Evolutionary conservation across 1,140 invertebrate genomes (phyloP).

Genomic region (Bombus huntii): DNA sequence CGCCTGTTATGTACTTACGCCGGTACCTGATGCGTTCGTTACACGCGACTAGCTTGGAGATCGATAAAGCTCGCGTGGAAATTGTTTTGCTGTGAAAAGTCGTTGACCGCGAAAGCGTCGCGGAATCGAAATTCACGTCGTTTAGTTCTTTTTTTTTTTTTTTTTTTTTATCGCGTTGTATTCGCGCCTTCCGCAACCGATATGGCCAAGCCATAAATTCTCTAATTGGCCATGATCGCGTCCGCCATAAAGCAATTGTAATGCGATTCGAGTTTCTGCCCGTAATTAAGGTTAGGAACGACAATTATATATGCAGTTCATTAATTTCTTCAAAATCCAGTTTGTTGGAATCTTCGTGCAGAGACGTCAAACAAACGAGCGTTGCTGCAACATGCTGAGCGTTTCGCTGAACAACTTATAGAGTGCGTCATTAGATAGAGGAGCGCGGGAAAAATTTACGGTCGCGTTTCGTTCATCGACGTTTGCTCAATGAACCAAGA

Average conservation of each 20-base stretch:
- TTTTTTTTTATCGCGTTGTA: neutral
- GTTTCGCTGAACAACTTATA: constrained; percentile 8
- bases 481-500: too few relatives aligned
- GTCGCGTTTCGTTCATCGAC: neutral
- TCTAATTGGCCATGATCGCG: constrained; percentile 70
- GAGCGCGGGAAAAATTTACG: constrained; percentile 18
- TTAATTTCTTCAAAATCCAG: neutral
- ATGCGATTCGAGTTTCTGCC: neutral
- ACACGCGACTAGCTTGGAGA: constrained; percentile 55
- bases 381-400: neutral
- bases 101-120: constrained; percentile 60
- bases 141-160: neutral
- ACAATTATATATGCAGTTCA: neutral
- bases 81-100: constrained; percentile 62
- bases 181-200: constrained; percentile 45
- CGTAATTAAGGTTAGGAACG: neutral
- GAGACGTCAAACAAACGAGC: neutral
- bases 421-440: neutral
- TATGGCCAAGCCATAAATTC: constrained; percentile 69
- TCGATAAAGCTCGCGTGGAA: constrained; percentile 58
- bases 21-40: constrained; percentile 58
- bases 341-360: neutral
- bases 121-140: neutral
- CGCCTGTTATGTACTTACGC: constrained; percentile 20
- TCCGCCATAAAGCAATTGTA: neutral